Conservation (phyloP, 1,140 invertebrate genomes). For the Drosophila watanabei region DNA sequence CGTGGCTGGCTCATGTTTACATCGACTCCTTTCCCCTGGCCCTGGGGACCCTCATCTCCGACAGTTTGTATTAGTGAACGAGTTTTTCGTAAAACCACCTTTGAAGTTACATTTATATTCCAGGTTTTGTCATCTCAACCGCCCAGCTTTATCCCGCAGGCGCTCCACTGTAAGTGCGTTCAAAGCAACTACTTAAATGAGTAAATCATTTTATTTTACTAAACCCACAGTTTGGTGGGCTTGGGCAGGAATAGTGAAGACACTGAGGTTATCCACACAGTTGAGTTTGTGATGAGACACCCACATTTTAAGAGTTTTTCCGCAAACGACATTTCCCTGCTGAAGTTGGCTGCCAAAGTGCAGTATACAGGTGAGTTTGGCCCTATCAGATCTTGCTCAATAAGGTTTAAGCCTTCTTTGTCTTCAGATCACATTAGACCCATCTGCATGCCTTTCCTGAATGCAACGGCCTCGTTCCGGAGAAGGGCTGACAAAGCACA, state of each 20-base stretch:
- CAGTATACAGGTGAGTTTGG: not conserved
- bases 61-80: not conserved
- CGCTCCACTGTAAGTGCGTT: not conserved
- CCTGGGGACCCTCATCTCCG: not conserved
- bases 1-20: slow-evolving; percentile 1
- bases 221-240: not conserved
- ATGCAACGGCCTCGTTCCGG: not conserved
- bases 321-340: not conserved
- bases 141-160: not conserved
- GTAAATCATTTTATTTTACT: not conserved
- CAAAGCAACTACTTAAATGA: not conserved
- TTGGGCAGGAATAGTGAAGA: not conserved
- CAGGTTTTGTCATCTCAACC: not conserved
- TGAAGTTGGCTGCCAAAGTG: not conserved
- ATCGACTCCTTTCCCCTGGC: not conserved
- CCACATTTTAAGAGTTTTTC: not conserved
- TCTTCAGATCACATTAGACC: slow-evolving; percentile 1
- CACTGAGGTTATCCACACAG: not conserved
- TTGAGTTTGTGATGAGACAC: not conserved
- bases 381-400: too few species aligned
- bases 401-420: too few species aligned
- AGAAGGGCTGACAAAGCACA: not conserved
- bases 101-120: not conserved
- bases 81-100: too few species aligned
- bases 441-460: not conserved